Evolutionary conservation across 2,888 invertebrate genomes (phyloP).

Genomic region (Oscheius sp.): DNA sequence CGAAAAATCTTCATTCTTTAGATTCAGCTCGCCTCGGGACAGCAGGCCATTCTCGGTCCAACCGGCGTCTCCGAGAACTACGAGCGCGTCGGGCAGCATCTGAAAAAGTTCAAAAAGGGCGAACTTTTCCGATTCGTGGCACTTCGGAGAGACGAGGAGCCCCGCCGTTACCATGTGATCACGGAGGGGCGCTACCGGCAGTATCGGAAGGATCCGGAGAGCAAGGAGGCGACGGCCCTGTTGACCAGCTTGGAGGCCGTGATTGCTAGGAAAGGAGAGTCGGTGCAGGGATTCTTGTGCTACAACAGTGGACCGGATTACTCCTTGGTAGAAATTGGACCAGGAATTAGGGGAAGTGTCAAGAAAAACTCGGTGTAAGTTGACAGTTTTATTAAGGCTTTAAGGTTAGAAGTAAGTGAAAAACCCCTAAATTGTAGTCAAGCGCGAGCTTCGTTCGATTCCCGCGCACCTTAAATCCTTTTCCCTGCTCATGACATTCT

Average conservation of each 20-base stretch:
- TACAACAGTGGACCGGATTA: conserved; percentile 26
- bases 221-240: conserved; percentile 26
- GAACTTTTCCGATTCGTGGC: conserved; percentile 32
- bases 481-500: too few species aligned
- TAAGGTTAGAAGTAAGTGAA: too few species aligned
- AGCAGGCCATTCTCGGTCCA: conserved; percentile 49
- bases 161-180: conserved; percentile 41
- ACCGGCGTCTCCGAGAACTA: conserved; percentile 47
- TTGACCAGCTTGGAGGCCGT: conserved; percentile 3
- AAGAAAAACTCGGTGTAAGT: not conserved
- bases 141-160: conserved; percentile 27
- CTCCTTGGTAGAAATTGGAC: conserved; percentile 46
- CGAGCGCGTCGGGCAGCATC: conserved; percentile 38
- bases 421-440: too few species aligned
- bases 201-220: not conserved
- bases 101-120: conserved; percentile 40
- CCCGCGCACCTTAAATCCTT: too few species aligned
- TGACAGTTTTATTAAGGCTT: not conserved
- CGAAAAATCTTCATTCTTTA: not conserved
- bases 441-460: too few species aligned
- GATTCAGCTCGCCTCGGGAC: conserved; percentile 46
- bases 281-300: conserved; percentile 42
- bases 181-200: conserved; percentile 29
- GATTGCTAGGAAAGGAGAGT: not conserved
- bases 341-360: conserved; percentile 43